Evolutionary conservation across 2,888 invertebrate species (phyloP).

Genomic region (Andrena praecox): DNA sequence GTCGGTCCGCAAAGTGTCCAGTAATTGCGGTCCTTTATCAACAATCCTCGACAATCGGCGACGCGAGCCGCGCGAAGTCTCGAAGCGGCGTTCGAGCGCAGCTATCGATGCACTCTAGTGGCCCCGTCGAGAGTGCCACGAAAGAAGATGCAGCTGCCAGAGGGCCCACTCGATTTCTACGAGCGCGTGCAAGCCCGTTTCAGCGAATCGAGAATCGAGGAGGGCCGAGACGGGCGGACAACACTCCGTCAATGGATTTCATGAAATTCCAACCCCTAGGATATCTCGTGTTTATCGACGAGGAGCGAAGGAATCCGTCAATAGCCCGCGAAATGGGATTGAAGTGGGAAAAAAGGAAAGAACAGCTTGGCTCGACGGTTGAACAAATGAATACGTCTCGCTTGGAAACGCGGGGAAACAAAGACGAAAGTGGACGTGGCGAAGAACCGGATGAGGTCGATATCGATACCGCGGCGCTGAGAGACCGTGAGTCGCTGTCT

Average conservation of each 20-base stretch:
- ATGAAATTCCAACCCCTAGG: neutral
- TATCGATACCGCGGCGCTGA: slow-evolving; percentile 41
- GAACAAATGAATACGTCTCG: neutral
- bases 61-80: slow-evolving; percentile 18
- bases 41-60: slow-evolving; percentile 35
- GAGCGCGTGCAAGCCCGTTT: neutral
- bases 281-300: neutral
- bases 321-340: neutral
- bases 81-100: neutral
- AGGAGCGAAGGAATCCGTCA: neutral
- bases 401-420: neutral
- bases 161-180: neutral
- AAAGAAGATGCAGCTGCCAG: neutral
- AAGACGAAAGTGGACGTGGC: neutral
- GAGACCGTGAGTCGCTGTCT: slow-evolving; percentile 54
- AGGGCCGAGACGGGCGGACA: neutral
- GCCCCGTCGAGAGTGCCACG: neutral
- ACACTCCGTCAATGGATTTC: neutral
- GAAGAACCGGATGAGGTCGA: slow-evolving; percentile 22
- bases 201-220: neutral
- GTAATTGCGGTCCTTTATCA: slow-evolving; percentile 54
- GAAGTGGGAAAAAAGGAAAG: neutral
- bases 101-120: neutral
- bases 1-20: slow-evolving; percentile 44
- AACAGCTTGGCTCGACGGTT: neutral